Evolutionary conservation across 2,797 vertebrate species (phyloP).

Genomic region (Morelia viridis): DNA sequence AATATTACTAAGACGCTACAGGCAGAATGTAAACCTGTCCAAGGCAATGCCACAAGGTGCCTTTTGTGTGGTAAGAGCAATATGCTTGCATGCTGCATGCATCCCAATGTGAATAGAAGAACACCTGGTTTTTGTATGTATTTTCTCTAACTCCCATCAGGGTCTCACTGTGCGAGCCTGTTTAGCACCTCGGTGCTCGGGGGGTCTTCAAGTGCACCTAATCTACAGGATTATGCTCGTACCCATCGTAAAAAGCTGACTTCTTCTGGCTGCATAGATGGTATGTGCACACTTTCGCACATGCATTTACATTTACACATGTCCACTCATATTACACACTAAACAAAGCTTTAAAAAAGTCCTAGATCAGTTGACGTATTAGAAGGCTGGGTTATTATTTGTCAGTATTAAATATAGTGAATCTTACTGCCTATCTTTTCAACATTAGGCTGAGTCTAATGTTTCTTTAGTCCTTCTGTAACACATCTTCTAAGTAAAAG

Average conservation of each 20-base stretch:
- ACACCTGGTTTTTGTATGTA: conserved; percentile 88
- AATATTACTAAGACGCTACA: conserved; percentile 73
- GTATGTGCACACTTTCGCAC: conserved; percentile 88
- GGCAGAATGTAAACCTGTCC: conserved; percentile 77
- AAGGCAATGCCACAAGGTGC: conserved; percentile 76
- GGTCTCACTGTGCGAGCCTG: conserved; percentile 91
- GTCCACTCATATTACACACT: conserved; percentile 53
- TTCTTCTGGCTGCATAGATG: conserved; percentile 91
- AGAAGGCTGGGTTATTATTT: conserved; percentile 67
- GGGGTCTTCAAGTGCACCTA: conserved; percentile 92
- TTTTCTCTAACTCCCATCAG: conserved; percentile 93
- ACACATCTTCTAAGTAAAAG: conserved; percentile 11
- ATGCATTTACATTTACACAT: conserved; percentile 71
- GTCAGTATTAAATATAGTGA: conserved; percentile 52
- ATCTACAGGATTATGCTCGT: conserved; percentile 95
- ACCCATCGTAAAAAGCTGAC: conserved; percentile 95
- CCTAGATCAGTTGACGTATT: conserved; percentile 46
- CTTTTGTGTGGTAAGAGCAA: conserved; percentile 83
- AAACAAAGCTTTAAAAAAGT: conserved; percentile 54
- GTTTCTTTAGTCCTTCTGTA: conserved; percentile 33
- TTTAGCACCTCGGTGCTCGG: conserved; percentile 93
- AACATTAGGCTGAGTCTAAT: conserved; percentile 40
- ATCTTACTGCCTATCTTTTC: conserved; percentile 34
- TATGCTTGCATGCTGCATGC: conserved; percentile 85
- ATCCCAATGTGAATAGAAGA: conserved; percentile 80